A percentile compares a stretch with the other conserved stretches of the same genome.
Conservation (phyloP, 2,797 vertebrate genomes). For the Acipenser transmontanus region DNA sequence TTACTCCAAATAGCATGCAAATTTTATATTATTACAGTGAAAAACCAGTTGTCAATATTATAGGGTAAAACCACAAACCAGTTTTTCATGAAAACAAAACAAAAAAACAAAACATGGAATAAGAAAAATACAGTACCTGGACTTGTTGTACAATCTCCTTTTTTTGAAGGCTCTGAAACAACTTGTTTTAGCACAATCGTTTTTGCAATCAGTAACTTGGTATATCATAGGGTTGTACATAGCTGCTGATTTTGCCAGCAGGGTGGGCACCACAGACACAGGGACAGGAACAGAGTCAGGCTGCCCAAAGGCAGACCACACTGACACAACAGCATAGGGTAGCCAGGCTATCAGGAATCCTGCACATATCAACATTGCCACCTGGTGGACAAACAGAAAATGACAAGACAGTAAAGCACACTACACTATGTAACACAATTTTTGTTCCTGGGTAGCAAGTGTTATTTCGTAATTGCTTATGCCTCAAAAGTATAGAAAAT, state of each 20-base stretch:
- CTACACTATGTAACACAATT: too few species aligned
- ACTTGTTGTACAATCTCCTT: constrained; percentile 54
- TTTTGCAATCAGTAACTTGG: constrained; percentile 78
- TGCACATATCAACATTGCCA: constrained; percentile 91
- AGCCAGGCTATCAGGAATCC: constrained; percentile 93
- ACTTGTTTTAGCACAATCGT: constrained; percentile 50
- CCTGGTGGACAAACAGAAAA: constrained; percentile 51
- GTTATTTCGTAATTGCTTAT: too few species aligned
- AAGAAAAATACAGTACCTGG: constrained; percentile 62
- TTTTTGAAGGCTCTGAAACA: constrained; percentile 53
- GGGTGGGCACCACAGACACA: constrained; percentile 78
- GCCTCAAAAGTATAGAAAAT: too few species aligned
- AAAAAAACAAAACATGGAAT: background rate
- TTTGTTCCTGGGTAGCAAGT: too few species aligned
- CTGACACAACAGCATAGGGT: constrained; percentile 84
- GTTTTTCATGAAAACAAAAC: background rate
- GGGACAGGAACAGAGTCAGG: constrained; percentile 79
- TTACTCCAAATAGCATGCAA: too few species aligned
- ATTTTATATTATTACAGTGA: too few species aligned
- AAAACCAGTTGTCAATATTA: too few species aligned
- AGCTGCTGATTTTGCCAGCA: constrained; percentile 86
- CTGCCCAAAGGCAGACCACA: constrained; percentile 84
- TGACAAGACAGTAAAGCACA: constrained; percentile 14
- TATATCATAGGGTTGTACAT: constrained; percentile 98
- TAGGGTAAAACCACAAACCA: too few species aligned